These are phyloP conservation scores for Mesitornis unicolor DNA, from an alignment of 2,113 vertebrate genomes.

Conservation along the genomic window DNA sequence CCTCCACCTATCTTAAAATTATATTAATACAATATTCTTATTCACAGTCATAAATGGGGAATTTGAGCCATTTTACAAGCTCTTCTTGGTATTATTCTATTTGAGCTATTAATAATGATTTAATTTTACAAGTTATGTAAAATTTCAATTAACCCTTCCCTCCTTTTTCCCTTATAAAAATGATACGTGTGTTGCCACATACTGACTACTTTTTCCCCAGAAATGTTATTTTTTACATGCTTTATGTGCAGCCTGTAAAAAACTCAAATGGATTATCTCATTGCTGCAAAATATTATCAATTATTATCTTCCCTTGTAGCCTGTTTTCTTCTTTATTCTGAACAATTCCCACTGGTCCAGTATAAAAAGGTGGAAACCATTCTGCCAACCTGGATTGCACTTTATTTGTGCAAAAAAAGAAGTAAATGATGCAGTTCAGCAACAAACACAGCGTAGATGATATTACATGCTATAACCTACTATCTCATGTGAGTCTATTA, in stretches of 20 bases:
- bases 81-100: background rate
- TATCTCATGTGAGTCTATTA: background rate
- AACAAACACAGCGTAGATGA: background rate
- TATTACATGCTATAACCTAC: background rate
- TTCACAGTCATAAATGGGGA: background rate
- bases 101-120: background rate
- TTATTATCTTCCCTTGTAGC: background rate
- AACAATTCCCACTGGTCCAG: background rate
- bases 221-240: background rate
- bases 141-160: background rate
- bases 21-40: background rate
- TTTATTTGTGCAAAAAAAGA: background rate
- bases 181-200: background rate
- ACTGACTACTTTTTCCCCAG: background rate
- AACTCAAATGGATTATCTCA: background rate
- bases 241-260: background rate
- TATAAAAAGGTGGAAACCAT: background rate
- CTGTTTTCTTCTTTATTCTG: background rate
- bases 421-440: background rate
- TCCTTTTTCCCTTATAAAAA: background rate
- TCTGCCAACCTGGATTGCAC: background rate
- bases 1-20: background rate
- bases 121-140: background rate
- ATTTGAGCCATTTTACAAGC: background rate
- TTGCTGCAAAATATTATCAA: background rate